These are phyloP conservation scores for Dinothrombium tinctorium DNA, from an alignment of 1,140 invertebrate species.

Conservation along the genomic window DNA sequence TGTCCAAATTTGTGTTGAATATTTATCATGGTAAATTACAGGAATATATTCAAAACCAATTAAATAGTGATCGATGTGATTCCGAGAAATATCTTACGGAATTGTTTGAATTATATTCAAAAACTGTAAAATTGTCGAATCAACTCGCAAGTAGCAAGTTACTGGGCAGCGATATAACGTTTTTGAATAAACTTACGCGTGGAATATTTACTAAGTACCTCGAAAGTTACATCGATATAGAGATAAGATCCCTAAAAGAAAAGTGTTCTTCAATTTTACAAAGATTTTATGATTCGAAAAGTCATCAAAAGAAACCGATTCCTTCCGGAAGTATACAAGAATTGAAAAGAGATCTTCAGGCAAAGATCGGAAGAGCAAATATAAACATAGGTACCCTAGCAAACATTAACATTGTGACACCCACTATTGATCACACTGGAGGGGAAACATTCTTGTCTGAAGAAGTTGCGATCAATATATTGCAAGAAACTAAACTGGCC, in stretches of 20 bases:
- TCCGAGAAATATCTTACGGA: constrained; percentile 65
- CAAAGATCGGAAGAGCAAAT: constrained; percentile 27
- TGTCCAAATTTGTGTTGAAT: constrained; percentile 90
- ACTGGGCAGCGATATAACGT: constrained; percentile 51
- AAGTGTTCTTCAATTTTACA: constrained; percentile 45
- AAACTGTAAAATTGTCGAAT: constrained; percentile 42
- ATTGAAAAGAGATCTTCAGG: constrained; percentile 70
- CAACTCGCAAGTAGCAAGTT: constrained; percentile 41
- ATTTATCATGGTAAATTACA: constrained; percentile 79
- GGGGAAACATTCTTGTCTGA: constrained; percentile 93
- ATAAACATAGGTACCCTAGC: constrained; percentile 42
- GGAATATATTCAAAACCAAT: constrained; percentile 50
- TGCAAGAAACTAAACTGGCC: constrained; percentile 73
- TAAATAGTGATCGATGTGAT: constrained; percentile 45
- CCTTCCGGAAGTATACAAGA: constrained; percentile 62
- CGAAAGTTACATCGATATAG: constrained; percentile 45
- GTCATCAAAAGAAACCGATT: constrained; percentile 77
- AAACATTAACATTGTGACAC: constrained; percentile 41
- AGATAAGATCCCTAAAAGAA: constrained; percentile 48
- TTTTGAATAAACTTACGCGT: constrained; percentile 49
- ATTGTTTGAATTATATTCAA: constrained; percentile 55
- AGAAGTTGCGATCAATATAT: constrained; percentile 72
- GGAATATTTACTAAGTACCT: constrained; percentile 60
- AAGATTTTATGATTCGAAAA: constrained; percentile 73
- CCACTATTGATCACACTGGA: constrained; percentile 32